Evolutionary conservation across 2,888 invertebrate species (phyloP), one percentile per base, ranked within the genome.

Genomic region (Ectropis crepuscularia): DNA sequence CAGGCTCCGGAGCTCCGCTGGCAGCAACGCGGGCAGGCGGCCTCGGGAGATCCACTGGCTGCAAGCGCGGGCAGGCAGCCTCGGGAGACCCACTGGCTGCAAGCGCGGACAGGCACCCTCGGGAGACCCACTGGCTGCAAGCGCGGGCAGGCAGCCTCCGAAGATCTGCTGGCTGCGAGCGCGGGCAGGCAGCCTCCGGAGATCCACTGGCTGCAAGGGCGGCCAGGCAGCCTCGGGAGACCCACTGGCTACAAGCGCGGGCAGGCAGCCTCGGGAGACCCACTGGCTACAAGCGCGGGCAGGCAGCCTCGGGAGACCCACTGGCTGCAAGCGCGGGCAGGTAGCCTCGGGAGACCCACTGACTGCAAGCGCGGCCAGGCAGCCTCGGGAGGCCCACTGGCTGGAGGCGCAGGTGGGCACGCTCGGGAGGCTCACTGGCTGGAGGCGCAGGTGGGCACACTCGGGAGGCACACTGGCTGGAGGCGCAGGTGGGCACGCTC

Each of bases 61-160:
- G 45, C 10, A 46, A 28, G 16, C 2, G 2, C 16, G 39, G 37
- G 39, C 16, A 47, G 47, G 7, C 47, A 39, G 57, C 0, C 16
- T 16, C 16, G 4, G 48, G 41, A 46, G 16, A 12, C 47, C 10
- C 41, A 48, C 48, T 57, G 47, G 10, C 48, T n/a, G 41, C n/a
- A 10, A 6, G 39, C 9, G 41, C 7, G 16, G 48, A 12, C 38
- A 6, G 46, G 16, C 16, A 28, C 2, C 16, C 16, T 28, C 16
- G 16, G 16, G 28, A 47, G 47, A 41, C 41, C 37, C 11, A 7
- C 41, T 41, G 41, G 41, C 48, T 7, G 28, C 41, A 41, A 41
- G 39, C 57, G 9, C 39, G 39, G 41, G 7, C 43, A 7, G 37
- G 28, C 53, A 38, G 11, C 6, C 42, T 36, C 16, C 2, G 37